A percentile compares a stretch with the other conserved stretches of the same genome.
Conservation (phyloP, 1,140 invertebrate species). For the Mya arenaria region DNA sequence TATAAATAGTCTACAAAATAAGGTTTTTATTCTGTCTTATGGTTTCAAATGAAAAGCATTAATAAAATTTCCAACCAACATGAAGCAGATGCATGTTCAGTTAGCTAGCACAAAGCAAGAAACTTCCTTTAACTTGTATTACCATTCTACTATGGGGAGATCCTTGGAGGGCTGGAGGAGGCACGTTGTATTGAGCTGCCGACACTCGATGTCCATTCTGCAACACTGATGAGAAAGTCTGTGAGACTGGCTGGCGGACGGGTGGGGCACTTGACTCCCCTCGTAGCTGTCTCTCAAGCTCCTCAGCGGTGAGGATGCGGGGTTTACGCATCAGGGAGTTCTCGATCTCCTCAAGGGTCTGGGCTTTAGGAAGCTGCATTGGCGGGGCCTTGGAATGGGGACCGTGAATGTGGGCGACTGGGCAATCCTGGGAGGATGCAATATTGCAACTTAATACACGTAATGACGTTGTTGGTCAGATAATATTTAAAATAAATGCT, state of each 20-base stretch:
- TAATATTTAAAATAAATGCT: too few species aligned
- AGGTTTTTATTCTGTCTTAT: too few species aligned
- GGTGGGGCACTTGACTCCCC: constrained; percentile 58
- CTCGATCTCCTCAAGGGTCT: constrained; percentile 76
- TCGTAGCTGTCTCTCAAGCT: constrained; percentile 77
- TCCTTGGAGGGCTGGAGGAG: constrained; percentile 22
- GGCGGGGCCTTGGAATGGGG: constrained; percentile 49
- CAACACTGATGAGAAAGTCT: neutral
- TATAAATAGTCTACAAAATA: too few species aligned
- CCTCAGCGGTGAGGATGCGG: constrained; percentile 77
- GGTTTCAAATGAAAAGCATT: too few species aligned
- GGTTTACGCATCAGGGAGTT: constrained; percentile 65
- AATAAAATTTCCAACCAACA: too few species aligned
- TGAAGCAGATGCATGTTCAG: too few species aligned
- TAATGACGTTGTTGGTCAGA: too few species aligned
- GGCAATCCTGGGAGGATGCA: constrained; percentile 34
- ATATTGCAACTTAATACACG: too few species aligned
- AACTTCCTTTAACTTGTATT: too few species aligned
- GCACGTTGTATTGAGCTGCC: constrained; percentile 28
- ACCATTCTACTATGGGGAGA: constrained; percentile 1
- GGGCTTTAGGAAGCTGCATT: constrained; percentile 63
- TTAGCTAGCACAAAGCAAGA: too few species aligned
- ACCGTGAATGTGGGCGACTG: constrained; percentile 39
- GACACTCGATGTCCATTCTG: constrained; percentile 31
- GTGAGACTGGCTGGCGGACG: too few species aligned